A percentile compares a stretch with the other conserved stretches of the same genome.
These are phyloP conservation scores for Chrysoperla carnea DNA, from an alignment of 1,140 invertebrate species.

Conservation along the genomic window DNA sequence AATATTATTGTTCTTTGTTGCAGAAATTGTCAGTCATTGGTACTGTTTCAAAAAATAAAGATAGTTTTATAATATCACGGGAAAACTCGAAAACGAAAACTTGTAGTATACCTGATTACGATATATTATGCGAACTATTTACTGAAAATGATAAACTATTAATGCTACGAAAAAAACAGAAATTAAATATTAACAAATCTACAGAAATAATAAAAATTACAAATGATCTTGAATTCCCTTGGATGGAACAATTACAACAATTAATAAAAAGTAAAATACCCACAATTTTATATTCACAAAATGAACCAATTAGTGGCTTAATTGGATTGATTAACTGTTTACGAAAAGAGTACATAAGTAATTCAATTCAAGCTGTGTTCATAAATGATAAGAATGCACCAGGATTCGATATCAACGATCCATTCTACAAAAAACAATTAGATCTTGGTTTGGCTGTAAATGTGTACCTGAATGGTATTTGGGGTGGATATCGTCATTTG, in stretches of 20 bases:
- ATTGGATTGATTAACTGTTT: constrained; percentile 66
- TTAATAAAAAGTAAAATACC: constrained; percentile 32
- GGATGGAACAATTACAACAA: constrained; percentile 33
- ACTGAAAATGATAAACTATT: too few species aligned
- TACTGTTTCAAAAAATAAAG: too few species aligned
- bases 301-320: constrained; percentile 50
- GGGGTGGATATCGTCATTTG: constrained; percentile 60
- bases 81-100: constrained; percentile 11
- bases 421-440: constrained; percentile 44
- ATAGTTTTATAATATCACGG: constrained; percentile 13
- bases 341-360: constrained; percentile 43
- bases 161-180: too few species aligned
- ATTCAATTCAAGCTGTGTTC: constrained; percentile 27
- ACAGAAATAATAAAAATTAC: too few species aligned
- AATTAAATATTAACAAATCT: too few species aligned
- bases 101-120: too few species aligned
- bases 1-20: too few species aligned
- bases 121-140: too few species aligned
- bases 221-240: constrained; percentile 18
- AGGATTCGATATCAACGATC: constrained; percentile 36
- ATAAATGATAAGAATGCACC: constrained; percentile 46
- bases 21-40: too few species aligned
- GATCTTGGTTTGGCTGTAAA: constrained; percentile 63
- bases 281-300: constrained; percentile 39
- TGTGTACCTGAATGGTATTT: constrained; percentile 51